A percentile compares a stretch with the other conserved stretches of the same genome.
These are phyloP conservation scores for Episyrphus balteatus DNA, from an alignment of 1,140 invertebrate genomes.

Conservation along the genomic window DNA sequence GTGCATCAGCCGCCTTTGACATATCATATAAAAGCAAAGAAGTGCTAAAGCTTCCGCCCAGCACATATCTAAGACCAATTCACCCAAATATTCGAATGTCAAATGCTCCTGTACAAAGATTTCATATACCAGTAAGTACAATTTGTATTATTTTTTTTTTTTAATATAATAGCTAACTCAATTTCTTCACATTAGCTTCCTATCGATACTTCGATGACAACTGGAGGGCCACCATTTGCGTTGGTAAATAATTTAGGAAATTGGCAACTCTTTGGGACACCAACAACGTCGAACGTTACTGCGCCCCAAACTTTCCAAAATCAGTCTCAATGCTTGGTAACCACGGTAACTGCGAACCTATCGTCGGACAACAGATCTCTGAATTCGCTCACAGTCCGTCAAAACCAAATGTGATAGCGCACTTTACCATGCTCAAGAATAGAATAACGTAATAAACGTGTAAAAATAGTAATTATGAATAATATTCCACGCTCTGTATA, in stretches of 20 bases:
- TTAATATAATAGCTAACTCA: background rate
- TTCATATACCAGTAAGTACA: constrained; percentile 7
- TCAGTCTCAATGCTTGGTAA: no score
- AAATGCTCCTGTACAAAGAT: constrained; percentile 4
- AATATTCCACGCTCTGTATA: no score
- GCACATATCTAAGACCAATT: constrained; percentile 15
- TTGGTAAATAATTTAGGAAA: constrained; percentile 3
- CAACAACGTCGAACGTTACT: background rate
- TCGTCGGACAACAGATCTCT: no score
- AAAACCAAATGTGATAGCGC: no score
- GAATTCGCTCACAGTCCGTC: no score
- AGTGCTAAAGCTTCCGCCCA: constrained; percentile 18
- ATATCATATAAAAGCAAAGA: constrained; percentile 7
- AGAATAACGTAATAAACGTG: no score
- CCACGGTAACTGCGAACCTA: no score
- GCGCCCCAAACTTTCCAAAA: background rate
- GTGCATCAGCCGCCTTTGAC: constrained; percentile 9
- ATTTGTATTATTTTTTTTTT: background rate
- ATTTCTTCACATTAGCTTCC: background rate
- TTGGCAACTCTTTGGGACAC: constrained; percentile 3
- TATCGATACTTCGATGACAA: constrained; percentile 1
- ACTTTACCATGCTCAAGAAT: no score
- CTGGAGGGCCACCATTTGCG: background rate
- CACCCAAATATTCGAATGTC: background rate
- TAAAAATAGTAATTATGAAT: no score